Evolutionary conservation across 1,140 invertebrate genomes (phyloP).

Genomic region (Condylostylus longicornis): DNA sequence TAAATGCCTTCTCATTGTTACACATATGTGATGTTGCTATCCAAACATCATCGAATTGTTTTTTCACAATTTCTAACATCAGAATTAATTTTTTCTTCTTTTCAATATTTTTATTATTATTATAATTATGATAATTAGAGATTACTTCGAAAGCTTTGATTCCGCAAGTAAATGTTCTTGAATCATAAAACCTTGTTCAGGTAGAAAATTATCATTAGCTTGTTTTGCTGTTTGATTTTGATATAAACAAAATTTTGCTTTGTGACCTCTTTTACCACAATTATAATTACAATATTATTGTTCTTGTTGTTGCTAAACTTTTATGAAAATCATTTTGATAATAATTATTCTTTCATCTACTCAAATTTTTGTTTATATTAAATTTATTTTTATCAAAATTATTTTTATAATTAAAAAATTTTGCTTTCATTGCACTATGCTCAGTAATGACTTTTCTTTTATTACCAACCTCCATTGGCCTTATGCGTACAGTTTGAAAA

Average conservation of each 20-base stretch:
- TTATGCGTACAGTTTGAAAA: not conserved
- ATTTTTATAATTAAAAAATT: too few relatives aligned
- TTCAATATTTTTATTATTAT: not conserved
- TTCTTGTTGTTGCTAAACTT: not conserved
- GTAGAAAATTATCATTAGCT: not conserved
- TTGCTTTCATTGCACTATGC: too few relatives aligned
- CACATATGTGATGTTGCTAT: constrained; percentile 2
- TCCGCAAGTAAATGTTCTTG: not conserved
- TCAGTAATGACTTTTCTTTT: not conserved
- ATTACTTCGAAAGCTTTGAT: not conserved
- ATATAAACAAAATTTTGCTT: not conserved
- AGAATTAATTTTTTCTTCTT: too few relatives aligned
- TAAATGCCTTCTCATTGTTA: not conserved
- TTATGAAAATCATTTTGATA: not conserved
- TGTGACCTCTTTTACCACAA: not conserved
- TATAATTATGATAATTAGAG: not conserved
- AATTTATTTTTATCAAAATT: too few relatives aligned
- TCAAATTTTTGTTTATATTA: not conserved
- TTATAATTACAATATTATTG: not conserved
- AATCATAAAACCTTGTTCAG: not conserved
- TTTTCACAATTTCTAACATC: too few relatives aligned
- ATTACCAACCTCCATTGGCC: not conserved
- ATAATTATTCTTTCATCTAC: not conserved
- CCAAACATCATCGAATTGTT: constrained; percentile 1
- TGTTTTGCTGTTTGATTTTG: not conserved